These are phyloP conservation scores for Cavia porcellus DNA, from an alignment of 2,113 vertebrate genomes.

Conservation along the genomic window DNA sequence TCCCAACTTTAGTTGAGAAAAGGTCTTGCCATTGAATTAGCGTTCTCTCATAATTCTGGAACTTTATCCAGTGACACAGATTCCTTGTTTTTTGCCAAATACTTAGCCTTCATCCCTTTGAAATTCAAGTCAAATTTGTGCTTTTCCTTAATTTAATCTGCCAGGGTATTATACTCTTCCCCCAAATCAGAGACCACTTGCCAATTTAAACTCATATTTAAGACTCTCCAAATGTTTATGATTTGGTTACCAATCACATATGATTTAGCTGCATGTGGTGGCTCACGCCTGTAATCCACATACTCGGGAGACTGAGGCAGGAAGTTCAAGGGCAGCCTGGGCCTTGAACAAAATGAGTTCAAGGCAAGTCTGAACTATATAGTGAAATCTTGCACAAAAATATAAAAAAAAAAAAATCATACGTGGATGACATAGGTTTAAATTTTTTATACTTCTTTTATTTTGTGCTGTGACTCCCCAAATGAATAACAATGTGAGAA, in stretches of 20 bases:
- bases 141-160: neutral
- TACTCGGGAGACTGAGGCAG: neutral
- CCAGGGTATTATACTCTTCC: neutral
- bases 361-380: neutral
- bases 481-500: neutral
- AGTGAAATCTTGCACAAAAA: neutral
- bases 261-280: neutral
- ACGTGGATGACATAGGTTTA: neutral
- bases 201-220: neutral
- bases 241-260: neutral
- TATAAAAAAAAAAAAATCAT: neutral
- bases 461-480: neutral
- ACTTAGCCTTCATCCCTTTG: neutral
- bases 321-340: neutral
- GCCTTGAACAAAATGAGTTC: neutral
- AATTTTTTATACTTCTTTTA: neutral
- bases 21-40: neutral
- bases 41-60: neutral
- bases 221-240: neutral
- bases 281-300: neutral
- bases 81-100: constrained; percentile 9
- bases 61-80: neutral
- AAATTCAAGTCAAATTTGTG: neutral
- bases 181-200: neutral
- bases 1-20: neutral